Base-by-base conservation (phyloP, 1,140 invertebrate genomes). In the Cyclargus thomasi region DNA sequence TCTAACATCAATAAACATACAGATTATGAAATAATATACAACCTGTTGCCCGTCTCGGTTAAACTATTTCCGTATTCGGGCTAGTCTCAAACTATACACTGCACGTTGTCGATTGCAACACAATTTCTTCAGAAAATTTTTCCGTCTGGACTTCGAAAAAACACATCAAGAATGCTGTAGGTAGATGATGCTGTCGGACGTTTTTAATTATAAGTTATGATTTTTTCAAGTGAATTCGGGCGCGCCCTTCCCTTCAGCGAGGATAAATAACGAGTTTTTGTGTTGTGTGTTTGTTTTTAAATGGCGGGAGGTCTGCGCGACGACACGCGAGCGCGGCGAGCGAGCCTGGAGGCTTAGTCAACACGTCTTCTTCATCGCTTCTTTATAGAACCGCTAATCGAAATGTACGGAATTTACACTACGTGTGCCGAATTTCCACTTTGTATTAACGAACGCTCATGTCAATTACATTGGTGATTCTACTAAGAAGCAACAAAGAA, bases 191-290 rank as follows among this genome's bases (percentile, higher is more conserved):
- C 74, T 17, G 55, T 75, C 84, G 77, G 82, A 84, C 80, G 77
- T 83, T 86, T 86, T 89, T 90, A 90, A 90, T 90, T 90, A 90
- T 87, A 86, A 82, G 77, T 90, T 87, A 86, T 88, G 79, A 84
- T 87, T 88, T 88, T 90, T 90, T 88, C 81, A 76, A 85, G 83
- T 81, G 83, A 90, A 90, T 83, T 87, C 77, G 81, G 85, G 77
- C 83, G 81, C 86, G 85, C 82, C 85, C 85, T 88, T 86, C 85
- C 81, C 77, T 77, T 80, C 80, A 70, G 78, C 84, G 78, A 84
- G 79, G 86, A 87, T 90, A 90, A 90, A 90, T 88, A 90, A 90
- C 86, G 77, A 84, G 87, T 88, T 90, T 90, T 86, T 90, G 82
- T 88, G 84, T 76, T 76, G 80, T 84, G 80, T 90, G 86, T 90